Percentiles rank a stretch among this genome's conserved stretches.
Evolutionary conservation across 2,888 invertebrate species (phyloP).

Genomic region (Panorpa germanica): DNA sequence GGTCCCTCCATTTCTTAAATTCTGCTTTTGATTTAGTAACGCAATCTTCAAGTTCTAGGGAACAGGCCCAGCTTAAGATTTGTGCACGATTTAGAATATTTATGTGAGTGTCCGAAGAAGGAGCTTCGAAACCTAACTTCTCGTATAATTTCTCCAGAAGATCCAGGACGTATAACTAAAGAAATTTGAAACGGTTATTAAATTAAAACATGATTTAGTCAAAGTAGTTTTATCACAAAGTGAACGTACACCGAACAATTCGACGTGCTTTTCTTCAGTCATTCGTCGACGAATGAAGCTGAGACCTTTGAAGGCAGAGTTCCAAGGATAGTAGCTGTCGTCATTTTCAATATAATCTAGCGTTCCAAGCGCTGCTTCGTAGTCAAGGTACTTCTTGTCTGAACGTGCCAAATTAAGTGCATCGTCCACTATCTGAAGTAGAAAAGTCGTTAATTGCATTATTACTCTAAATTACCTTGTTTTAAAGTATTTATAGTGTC

Average conservation of each 20-base stretch:
- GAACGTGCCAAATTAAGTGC: conserved; percentile 52
- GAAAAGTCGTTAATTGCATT: conserved; percentile 2
- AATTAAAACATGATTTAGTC: too few relatives aligned
- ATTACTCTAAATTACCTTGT: too few relatives aligned
- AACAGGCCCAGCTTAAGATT: conserved; percentile 43
- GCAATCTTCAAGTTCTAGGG: conserved; percentile 37
- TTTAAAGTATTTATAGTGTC: conserved; percentile 2
- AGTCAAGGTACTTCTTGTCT: conserved; percentile 35
- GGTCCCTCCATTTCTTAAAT: conserved; percentile 23
- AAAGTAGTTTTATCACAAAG: too few relatives aligned
- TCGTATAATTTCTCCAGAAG: conserved; percentile 28
- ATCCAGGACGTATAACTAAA: conserved; percentile 27
- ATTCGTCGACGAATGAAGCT: conserved; percentile 5
- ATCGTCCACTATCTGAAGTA: conserved; percentile 50
- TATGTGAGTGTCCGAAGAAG: conserved; percentile 27
- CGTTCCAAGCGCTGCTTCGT: conserved; percentile 41
- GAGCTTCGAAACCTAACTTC: conserved; percentile 30
- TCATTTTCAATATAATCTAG: conserved; percentile 49
- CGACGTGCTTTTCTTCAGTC: not conserved
- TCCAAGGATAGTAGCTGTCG: conserved; percentile 62
- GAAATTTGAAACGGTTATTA: too few relatives aligned
- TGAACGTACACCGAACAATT: conserved; percentile 11
- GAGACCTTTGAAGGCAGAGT: conserved; percentile 26
- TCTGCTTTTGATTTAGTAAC: conserved; percentile 23
- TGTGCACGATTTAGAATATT: conserved; percentile 36